phyloP scores from a whole-genome alignment of 2,113 vertebrate species.

The Oncorhynchus kisutch region DNA sequence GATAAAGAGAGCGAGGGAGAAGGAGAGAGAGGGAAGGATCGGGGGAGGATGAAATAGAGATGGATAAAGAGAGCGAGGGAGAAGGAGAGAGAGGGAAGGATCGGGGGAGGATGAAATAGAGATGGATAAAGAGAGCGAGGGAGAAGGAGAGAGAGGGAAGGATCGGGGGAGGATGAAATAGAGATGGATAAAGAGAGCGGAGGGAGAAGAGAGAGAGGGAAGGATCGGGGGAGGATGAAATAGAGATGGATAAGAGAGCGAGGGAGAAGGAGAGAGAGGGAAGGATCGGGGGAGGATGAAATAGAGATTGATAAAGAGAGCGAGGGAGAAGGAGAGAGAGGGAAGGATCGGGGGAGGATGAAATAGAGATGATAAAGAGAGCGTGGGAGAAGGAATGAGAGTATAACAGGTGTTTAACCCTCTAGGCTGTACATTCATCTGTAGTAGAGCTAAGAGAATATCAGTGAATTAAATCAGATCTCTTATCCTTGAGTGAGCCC shows the following conservation, averaged over 20 bases:
- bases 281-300: too few relatives aligned
- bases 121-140: neutral
- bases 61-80: neutral
- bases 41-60: neutral
- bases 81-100: neutral
- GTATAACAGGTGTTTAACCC: slow-evolving; percentile 17
- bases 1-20: neutral
- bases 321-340: neutral
- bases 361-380: neutral
- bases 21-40: neutral
- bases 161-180: too few relatives aligned
- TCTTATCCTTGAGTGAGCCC: too few relatives aligned
- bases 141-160: too few relatives aligned
- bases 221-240: neutral
- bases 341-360: too few relatives aligned
- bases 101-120: too few relatives aligned
- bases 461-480: neutral
- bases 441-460: neutral
- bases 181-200: neutral
- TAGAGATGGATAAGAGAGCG: neutral
- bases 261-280: neutral
- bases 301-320: neutral
- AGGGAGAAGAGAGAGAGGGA: too few relatives aligned
- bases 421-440: slow-evolving; percentile 29
- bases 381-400: neutral